Evolutionary conservation across 2,113 vertebrate genomes (phyloP), one percentile per base, ranked within the genome.

Genomic region (Albula goreensis): DNA sequence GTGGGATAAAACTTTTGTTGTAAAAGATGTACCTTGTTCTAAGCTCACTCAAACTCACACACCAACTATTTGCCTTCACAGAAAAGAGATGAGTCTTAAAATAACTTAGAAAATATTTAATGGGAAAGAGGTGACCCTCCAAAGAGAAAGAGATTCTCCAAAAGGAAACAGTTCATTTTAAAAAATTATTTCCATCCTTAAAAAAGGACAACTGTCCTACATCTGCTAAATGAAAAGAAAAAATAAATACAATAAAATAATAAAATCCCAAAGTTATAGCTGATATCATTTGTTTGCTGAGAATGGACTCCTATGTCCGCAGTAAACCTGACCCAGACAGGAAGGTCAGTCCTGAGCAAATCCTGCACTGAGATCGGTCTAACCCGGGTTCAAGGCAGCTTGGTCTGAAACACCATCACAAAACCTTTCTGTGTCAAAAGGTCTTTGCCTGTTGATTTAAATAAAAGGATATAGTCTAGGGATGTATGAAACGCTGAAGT

Each of bases 381-480:
- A 83, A 87, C 50, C 48, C 56, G 48, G 57, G 50, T 86, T 92
- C 93, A 95, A 96, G 90, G 94, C 92, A 95, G 93, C 90, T 92
- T 91, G 89, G 89, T 95, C 31, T 89, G 90, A 95, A 95, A 83
- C 88, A 95, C 94, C 94, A 95, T 93, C 92, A 86, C 93, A 91
- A 95, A 94, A 92, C 92, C 91, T 92, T 87, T 91, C 84, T 92
- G 91, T 92, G 89, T 81, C 83, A 89, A 88, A 87, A 91, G 89
- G 88, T 82, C 91, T 93, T 91, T 95, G 94, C 90, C 89, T 82
- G 92, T 92, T 15, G 80, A 94, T 91, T 92, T 92, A 95, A 92
- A 92, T 95, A 91, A 90, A 94, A 94, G 95, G 96, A 96, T 95
- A 91, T 88, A 94, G 91, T 94, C 94, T 96, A 96, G 95, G 93